Base-by-base conservation (phyloP, 2,888 invertebrate genomes). In the Melipona bicolor region DNA sequence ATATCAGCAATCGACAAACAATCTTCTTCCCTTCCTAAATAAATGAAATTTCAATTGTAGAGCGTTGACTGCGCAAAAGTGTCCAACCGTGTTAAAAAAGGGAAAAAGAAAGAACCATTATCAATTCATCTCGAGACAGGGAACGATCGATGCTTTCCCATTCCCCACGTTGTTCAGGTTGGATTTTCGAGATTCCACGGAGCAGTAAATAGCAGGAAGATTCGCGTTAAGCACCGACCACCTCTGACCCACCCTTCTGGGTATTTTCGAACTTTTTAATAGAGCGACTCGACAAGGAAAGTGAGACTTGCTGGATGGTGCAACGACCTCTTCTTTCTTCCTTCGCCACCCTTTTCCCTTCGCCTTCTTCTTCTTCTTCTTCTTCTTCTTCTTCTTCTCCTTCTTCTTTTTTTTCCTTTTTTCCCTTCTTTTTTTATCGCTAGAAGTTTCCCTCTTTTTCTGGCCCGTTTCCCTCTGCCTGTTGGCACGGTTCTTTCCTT, bases 191-290 rank as follows among this genome's bases (percentile, higher is more conserved):
- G 86, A 90, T 91, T 92, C 91, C 89, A 89, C 86, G 87, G 89
- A 89, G 90, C 88, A 89, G 85, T 91, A 90, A 92, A 88, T 88
- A 90, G 79, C 87, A 79, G 84, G 84, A 81, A 84, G 82, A 80
- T 89, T 88, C 89, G 82, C 87, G 85, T 86, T 90, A 85, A 89
- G 90, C 84, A 87, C 86, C 86, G 78, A 74, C 74, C 86, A 76
- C 79, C 74, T 83, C 77, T 73, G 83, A 71, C 72, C 73, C 65
- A 71, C 69, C 82, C 27, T 68, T 75, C 77, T 65, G 77, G 84
- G 86, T 89, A 91, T 91, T 88, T 32, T 90, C 82, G 84, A 92
- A 93, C 92, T 91, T 92, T 92, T 92, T 92, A 92, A 93, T 92
- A 91, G 91, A 90, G 83, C 86, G 85, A 87, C 81, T 74, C 75